Base-by-base conservation (phyloP, 2,797 vertebrate genomes). In the Pogonophryne albipinna region DNA sequence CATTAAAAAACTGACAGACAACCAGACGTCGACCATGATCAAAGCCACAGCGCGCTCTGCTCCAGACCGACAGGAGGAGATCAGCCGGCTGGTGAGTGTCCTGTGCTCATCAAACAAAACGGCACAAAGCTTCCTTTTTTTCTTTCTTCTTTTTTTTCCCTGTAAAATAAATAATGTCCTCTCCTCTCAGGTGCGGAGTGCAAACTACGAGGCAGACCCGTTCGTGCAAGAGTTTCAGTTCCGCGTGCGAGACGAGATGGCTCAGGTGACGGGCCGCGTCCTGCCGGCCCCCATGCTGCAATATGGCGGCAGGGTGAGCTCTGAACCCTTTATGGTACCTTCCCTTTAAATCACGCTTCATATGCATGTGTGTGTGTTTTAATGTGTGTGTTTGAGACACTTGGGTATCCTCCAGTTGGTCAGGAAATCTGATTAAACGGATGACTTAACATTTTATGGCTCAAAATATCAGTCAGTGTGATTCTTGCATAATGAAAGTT, bases 191-290 rank as follows among this genome's bases (percentile, higher is more conserved):
- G 98, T 99, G 91, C 96, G 97, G 87, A 98, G 97, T 78, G 98
- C 97, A 47, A 99, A 99, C 91, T 99, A 99, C 1, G 97, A 98
- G 71, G 95, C 96, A 0, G 97, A 99, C 89, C 98, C 97, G 0
- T 99, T 98, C 42, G 98, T 99, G 12, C 97, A 98, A 88, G 98
- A 99, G 94, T 99, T 99, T 85, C 97, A 99, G 81, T 99, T 99
- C 94, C 96, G 97, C 4, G 97, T 99, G 6, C 95, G 98, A 5
- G 98, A 99, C 50, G 97, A 99, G 92, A 99, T 99, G 98, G 98
- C 97, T 20, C 97, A 99, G 1, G 98, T 99, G 88, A 99, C 96
- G 0, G 98, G 98, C 23, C 97, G 97, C 0, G 97, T 99, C 73
- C 96, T 99, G 87, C 98, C 97, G 15, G 98, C 97, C 77, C 97